Percentiles rank a stretch among this genome's conserved stretches.
Conservation (phyloP, 2,888 invertebrate genomes). For the Cistogaster globosa region DNA sequence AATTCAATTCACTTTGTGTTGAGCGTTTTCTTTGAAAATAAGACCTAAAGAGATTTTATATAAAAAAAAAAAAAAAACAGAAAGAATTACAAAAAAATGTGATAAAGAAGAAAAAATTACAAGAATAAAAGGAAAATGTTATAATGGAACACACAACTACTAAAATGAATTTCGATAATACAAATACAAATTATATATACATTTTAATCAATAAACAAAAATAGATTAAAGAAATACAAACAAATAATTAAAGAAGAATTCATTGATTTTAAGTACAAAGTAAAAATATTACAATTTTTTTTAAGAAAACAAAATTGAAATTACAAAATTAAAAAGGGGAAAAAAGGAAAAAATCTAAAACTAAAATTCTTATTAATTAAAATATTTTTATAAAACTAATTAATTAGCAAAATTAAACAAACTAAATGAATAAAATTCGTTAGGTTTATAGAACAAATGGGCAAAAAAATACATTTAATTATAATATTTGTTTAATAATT, state of each 20-base stretch:
- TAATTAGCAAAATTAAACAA: constrained; percentile 35
- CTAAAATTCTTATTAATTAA: not conserved
- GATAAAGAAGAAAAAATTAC: too few species aligned
- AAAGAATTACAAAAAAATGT: too few species aligned
- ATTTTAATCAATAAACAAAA: too few species aligned
- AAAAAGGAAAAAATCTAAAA: not conserved
- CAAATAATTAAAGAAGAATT: too few species aligned
- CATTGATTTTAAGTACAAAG: too few species aligned
- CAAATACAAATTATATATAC: too few species aligned
- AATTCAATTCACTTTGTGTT: too few species aligned
- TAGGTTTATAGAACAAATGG: constrained; percentile 17
- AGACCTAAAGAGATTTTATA: not conserved
- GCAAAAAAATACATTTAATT: constrained; percentile 18
- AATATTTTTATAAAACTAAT: not conserved
- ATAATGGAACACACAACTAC: not conserved
- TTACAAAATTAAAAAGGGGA: not conserved
- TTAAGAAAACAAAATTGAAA: too few species aligned
- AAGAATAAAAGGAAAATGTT: not conserved
- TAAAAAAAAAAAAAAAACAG: not conserved
- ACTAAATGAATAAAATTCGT: constrained; percentile 45
- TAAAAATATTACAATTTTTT: too few species aligned
- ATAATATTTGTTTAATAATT: constrained; percentile 12
- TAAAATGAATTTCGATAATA: not conserved
- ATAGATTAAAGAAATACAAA: too few species aligned
- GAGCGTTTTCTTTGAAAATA: too few species aligned